phyloP scores from a whole-genome alignment of 2,113 vertebrate species.

The Noctilio leporinus region DNA sequence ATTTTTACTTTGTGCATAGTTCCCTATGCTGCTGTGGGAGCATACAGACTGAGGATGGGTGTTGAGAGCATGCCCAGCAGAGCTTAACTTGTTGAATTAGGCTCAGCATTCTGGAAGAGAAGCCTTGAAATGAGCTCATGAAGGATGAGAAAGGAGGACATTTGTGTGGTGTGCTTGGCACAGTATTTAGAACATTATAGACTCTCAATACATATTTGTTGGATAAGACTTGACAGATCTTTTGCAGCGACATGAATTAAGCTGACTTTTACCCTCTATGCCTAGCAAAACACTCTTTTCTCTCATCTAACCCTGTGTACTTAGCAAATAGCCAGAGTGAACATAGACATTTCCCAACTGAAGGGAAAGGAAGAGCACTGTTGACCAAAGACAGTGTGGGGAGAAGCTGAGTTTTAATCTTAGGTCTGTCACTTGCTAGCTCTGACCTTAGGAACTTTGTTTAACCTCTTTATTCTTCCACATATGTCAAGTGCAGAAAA shows the following conservation, averaged over 20 bases:
- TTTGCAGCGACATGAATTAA: neutral
- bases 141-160: neutral
- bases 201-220: neutral
- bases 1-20: neutral
- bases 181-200: neutral
- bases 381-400: neutral
- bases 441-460: slow-evolving; percentile 27
- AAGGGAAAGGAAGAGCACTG: neutral
- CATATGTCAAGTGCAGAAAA: neutral
- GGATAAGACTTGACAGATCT: neutral
- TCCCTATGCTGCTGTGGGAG: neutral
- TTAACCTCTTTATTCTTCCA: slow-evolving; percentile 31
- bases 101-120: neutral
- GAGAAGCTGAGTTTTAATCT: neutral
- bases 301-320: neutral
- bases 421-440: neutral
- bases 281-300: neutral
- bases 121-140: slow-evolving; percentile 1
- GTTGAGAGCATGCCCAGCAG: neutral
- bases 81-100: neutral
- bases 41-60: neutral
- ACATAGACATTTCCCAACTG: neutral
- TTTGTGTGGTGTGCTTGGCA: neutral
- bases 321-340: neutral
- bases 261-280: neutral